Conservation (phyloP, 2,113 vertebrate species). For the Ciconia stormi region DNA sequence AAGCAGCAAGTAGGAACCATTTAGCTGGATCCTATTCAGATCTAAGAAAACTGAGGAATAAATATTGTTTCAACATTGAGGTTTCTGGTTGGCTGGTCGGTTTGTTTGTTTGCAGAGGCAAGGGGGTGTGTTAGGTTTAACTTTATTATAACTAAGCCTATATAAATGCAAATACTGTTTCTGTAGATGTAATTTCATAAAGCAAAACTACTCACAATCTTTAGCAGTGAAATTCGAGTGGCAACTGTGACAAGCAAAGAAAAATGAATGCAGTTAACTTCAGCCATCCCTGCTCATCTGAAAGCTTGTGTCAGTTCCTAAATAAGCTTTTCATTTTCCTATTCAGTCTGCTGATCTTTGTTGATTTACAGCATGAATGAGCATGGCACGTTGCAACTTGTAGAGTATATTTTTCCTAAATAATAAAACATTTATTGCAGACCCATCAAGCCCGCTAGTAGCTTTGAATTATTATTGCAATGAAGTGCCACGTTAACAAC, state of each 20-base stretch:
- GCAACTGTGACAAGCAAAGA: slow-evolving; percentile 80
- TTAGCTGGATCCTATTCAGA: neutral
- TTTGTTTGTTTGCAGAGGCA: slow-evolving; percentile 47
- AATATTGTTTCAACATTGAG: neutral
- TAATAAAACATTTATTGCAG: slow-evolving; percentile 82
- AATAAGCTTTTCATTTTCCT: slow-evolving; percentile 84
- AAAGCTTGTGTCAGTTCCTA: slow-evolving; percentile 81
- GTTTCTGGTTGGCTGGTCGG: neutral
- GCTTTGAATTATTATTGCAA: slow-evolving; percentile 75
- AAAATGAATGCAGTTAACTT: slow-evolving; percentile 80
- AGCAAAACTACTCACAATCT: slow-evolving; percentile 76
- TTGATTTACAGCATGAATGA: slow-evolving; percentile 83
- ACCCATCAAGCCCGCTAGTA: slow-evolving; percentile 72
- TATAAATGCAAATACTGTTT: slow-evolving; percentile 78
- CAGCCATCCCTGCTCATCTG: slow-evolving; percentile 77
- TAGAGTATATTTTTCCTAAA: slow-evolving; percentile 77
- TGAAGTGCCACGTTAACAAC: slow-evolving; percentile 74
- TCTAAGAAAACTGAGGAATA: neutral
- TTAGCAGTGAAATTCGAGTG: slow-evolving; percentile 79
- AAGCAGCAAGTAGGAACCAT: neutral
- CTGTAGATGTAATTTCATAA: slow-evolving; percentile 78
- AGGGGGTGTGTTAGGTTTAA: slow-evolving; percentile 46
- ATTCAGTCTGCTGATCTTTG: slow-evolving; percentile 81
- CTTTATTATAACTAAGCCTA: slow-evolving; percentile 71
- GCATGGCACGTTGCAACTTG: slow-evolving; percentile 75